Conservation (phyloP, 2,113 vertebrate species). For the Alligator sinensis region DNA sequence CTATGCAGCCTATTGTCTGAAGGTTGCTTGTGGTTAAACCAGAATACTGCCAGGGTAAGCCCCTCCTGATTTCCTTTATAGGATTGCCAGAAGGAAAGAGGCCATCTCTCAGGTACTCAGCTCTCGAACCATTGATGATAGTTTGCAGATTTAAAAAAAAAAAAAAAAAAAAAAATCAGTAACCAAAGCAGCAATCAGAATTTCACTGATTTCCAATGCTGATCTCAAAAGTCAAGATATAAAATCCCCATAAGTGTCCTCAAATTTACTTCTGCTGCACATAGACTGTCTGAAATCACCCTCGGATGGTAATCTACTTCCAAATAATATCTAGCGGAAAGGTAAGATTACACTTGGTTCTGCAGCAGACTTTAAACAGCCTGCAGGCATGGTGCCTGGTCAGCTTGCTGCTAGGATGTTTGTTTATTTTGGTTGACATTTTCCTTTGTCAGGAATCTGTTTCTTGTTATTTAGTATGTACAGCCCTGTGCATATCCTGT, state of each 20-base stretch:
- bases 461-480: constrained; percentile 29
- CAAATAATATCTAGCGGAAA: constrained; percentile 63
- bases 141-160: background rate
- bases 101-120: background rate
- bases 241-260: background rate
- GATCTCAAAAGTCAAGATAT: background rate
- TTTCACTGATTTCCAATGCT: background rate
- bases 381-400: constrained; percentile 23
- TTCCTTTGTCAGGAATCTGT: constrained; percentile 58
- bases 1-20: background rate
- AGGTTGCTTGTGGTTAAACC: background rate
- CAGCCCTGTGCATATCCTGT: constrained; percentile 21
- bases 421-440: constrained; percentile 62
- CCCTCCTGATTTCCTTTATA: background rate
- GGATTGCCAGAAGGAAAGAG: background rate
- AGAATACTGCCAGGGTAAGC: background rate
- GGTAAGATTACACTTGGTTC: constrained; percentile 14
- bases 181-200: background rate
- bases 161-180: background rate
- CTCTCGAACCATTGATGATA: background rate
- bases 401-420: constrained; percentile 35
- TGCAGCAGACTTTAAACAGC: constrained; percentile 26
- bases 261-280: constrained; percentile 22
- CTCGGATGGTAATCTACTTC: constrained; percentile 38
- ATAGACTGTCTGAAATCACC: constrained; percentile 37